A percentile compares a stretch with the other conserved stretches of the same genome.
These are phyloP conservation scores for Chamaetylas fuelleborni DNA, from an alignment of 2,113 vertebrate species.

Conservation along the genomic window DNA sequence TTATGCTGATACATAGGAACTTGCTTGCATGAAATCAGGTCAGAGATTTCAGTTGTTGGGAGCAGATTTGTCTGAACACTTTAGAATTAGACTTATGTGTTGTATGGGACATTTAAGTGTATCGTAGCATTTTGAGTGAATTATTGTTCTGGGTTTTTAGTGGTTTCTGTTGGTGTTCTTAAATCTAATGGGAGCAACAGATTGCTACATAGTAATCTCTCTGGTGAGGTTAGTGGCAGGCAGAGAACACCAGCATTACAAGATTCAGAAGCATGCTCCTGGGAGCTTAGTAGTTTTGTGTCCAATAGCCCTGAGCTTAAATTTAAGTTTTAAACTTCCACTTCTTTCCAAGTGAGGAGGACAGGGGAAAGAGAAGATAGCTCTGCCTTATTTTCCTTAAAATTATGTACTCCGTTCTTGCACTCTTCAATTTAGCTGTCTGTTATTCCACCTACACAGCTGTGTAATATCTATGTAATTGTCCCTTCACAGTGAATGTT, in stretches of 20 bases:
- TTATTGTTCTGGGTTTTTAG: neutral
- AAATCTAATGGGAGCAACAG: neutral
- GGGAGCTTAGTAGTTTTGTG: neutral
- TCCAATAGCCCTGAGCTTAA: neutral
- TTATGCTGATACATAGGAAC: neutral
- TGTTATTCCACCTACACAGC: neutral
- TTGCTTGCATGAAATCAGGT: neutral
- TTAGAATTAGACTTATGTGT: neutral
- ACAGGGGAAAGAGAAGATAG: fast-evolving
- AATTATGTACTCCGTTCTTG: neutral
- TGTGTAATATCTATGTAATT: neutral
- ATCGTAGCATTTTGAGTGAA: neutral
- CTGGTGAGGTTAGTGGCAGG: neutral
- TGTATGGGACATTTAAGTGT: neutral
- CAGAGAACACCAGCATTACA: neutral
- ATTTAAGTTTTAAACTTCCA: neutral
- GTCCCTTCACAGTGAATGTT: neutral
- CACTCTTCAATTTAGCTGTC: neutral
- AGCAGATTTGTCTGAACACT: neutral
- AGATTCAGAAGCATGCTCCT: neutral
- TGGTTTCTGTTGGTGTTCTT: neutral
- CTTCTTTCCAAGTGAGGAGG: neutral
- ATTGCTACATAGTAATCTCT: neutral
- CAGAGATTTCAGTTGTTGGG: neutral
- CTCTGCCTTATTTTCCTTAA: neutral